A percentile compares a stretch with the other conserved stretches of the same genome.
Conservation (phyloP, 2,888 invertebrate genomes). For the Drosophila neonasuta region DNA sequence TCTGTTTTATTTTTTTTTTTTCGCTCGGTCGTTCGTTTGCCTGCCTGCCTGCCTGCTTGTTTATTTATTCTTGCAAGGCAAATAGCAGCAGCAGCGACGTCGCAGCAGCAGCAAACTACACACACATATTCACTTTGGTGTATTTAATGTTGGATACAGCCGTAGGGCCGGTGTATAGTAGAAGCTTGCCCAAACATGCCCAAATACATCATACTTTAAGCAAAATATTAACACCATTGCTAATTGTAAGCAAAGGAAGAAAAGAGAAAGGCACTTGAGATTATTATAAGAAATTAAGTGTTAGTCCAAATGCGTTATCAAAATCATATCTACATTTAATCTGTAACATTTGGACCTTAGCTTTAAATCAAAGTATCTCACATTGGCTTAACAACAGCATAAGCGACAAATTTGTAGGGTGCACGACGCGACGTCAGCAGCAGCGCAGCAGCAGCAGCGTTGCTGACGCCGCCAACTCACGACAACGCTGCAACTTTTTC, state of each 20-base stretch:
- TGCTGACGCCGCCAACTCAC: conserved; percentile 43
- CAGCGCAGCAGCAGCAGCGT: conserved; percentile 11
- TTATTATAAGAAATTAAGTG: neutral
- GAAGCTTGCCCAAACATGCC: conserved; percentile 36
- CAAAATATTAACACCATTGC: neutral
- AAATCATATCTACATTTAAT: neutral
- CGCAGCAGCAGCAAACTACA: conserved; percentile 33
- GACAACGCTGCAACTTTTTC: conserved; percentile 49
- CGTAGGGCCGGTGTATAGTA: conserved; percentile 34
- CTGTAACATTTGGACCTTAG: neutral
- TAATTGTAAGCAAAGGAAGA: neutral
- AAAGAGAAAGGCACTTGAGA: neutral
- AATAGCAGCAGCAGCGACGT: conserved; percentile 53
- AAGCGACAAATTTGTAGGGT: conserved; percentile 58
- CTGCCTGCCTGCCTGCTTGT: conserved; percentile 43
- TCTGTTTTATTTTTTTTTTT: conserved; percentile 47
- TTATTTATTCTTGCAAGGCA: conserved; percentile 73
- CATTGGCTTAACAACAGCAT: conserved; percentile 10
- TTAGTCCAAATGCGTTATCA: neutral
- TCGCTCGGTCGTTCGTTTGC: conserved; percentile 57
- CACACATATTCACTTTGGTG: conserved; percentile 13
- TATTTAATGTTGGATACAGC: conserved; percentile 20
- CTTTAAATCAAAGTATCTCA: neutral
- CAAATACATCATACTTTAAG: conserved; percentile 12
- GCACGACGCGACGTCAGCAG: conserved; percentile 25